phyloP scores from a whole-genome alignment of 2,797 vertebrate genomes.

The Leuciscus waleckii region DNA sequence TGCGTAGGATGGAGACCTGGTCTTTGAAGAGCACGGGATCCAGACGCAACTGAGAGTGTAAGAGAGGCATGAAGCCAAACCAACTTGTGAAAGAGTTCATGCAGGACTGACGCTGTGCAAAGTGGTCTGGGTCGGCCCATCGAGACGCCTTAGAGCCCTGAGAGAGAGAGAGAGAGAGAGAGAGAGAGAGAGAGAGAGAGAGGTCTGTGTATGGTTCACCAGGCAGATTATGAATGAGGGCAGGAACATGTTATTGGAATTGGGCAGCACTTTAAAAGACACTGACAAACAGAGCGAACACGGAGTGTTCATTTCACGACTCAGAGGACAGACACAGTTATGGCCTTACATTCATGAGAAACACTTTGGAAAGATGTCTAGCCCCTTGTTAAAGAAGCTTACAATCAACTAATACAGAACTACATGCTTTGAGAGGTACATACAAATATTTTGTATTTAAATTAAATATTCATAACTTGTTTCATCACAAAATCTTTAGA shows the following conservation, averaged over 20 bases:
- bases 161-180: conserved; percentile 34
- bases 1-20: conserved; percentile 84
- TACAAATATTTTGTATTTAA: not conserved
- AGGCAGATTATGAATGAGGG: conserved; percentile 35
- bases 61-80: conserved; percentile 84
- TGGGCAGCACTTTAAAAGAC: conserved; percentile 30
- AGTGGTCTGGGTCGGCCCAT: conserved; percentile 86
- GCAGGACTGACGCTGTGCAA: conserved; percentile 83
- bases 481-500: not conserved
- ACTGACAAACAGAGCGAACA: conserved; percentile 37
- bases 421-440: not conserved
- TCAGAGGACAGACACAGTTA: conserved; percentile 31
- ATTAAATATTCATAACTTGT: not conserved
- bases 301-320: conserved; percentile 35
- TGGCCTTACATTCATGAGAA: conserved; percentile 6
- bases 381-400: conserved; percentile 1
- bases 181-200: conserved; percentile 34
- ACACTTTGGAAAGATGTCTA: not conserved
- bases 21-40: conserved; percentile 84
- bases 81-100: conserved; percentile 81
- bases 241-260: conserved; percentile 45
- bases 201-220: conserved; percentile 1
- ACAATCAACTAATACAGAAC: not conserved
- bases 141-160: conserved; percentile 81
- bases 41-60: conserved; percentile 83